Evolutionary conservation across 2,113 vertebrate species (phyloP).

Genomic region (Myrmecophaga tridactyla): DNA sequence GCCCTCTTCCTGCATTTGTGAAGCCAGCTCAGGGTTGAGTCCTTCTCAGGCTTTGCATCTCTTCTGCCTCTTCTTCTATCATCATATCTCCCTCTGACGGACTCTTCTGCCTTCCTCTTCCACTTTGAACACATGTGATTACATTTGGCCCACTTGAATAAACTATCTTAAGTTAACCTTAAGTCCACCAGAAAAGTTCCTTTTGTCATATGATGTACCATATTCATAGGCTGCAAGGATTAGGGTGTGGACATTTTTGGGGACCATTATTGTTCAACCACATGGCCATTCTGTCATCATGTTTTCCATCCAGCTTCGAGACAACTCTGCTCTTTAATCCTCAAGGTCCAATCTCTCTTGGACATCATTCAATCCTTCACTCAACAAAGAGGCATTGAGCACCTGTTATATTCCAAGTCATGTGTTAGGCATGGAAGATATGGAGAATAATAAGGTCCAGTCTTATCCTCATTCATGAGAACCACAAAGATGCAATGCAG

Average conservation of each 20-base stretch:
- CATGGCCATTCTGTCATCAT: not conserved
- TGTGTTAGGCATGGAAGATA: not conserved
- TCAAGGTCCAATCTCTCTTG: not conserved
- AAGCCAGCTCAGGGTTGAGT: not conserved
- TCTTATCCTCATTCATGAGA: not conserved
- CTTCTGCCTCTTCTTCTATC: not conserved
- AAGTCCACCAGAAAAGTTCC: not conserved
- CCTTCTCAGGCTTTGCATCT: not conserved
- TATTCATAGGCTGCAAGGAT: not conserved
- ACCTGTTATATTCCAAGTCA: not conserved
- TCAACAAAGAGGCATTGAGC: not conserved
- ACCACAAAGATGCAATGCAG: not conserved
- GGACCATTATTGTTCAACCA: not conserved
- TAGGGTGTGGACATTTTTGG: not conserved
- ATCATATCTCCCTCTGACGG: not conserved
- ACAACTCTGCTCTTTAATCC: not conserved
- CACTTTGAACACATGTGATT: not conserved
- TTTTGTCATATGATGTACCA: not conserved
- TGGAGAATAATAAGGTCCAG: not conserved
- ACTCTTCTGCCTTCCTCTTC: not conserved
- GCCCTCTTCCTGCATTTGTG: not conserved
- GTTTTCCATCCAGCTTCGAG: not conserved
- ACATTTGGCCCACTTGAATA: not conserved
- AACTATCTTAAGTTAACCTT: not conserved
- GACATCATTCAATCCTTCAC: not conserved